Percentiles rank a stretch among this genome's conserved stretches.
Evolutionary conservation across 2,888 invertebrate genomes (phyloP).

Genomic region (Tenthredo mesomela): DNA sequence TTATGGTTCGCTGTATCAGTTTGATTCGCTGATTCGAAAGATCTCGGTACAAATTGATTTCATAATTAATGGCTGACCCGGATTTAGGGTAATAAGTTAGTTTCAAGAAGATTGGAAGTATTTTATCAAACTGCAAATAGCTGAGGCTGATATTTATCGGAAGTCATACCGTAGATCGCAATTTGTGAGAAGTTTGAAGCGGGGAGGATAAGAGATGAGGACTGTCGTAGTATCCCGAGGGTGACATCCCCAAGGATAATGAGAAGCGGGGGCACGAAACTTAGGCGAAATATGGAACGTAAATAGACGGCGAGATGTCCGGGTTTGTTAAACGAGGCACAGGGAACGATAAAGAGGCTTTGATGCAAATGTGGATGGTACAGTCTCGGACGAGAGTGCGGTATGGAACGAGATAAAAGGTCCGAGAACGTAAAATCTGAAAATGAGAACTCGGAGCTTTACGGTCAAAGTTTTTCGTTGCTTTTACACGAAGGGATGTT

Average conservation of each 20-base stretch:
- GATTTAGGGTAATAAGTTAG: background rate
- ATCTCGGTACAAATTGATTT: background rate
- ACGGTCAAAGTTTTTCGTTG: slow-evolving; percentile 40
- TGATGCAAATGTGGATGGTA: slow-evolving; percentile 47
- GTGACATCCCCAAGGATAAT: slow-evolving; percentile 36
- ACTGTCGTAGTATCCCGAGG: slow-evolving; percentile 33
- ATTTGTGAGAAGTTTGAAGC: slow-evolving; percentile 30
- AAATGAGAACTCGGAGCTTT: slow-evolving; percentile 44
- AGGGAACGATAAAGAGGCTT: slow-evolving; percentile 47
- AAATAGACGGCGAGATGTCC: slow-evolving; percentile 40
- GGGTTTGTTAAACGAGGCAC: slow-evolving; percentile 45
- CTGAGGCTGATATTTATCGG: slow-evolving; percentile 7
- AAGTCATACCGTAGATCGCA: slow-evolving; percentile 31
- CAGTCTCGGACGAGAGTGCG: slow-evolving; percentile 44
- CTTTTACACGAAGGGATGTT: slow-evolving; percentile 24
- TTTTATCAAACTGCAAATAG: background rate
- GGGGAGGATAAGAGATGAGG: slow-evolving; percentile 8
- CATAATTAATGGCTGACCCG: background rate
- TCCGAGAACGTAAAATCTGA: slow-evolving; percentile 41
- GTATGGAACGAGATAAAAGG: slow-evolving; percentile 44
- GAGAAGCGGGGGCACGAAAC: slow-evolving; percentile 33
- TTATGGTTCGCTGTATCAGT: background rate
- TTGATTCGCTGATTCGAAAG: background rate
- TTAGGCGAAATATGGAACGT: slow-evolving; percentile 40
- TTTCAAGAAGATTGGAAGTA: too few relatives aligned